Evolutionary conservation across 2,888 invertebrate species (phyloP), one percentile per base, ranked within the genome.

Genomic region (Synanthedon vespiformis): DNA sequence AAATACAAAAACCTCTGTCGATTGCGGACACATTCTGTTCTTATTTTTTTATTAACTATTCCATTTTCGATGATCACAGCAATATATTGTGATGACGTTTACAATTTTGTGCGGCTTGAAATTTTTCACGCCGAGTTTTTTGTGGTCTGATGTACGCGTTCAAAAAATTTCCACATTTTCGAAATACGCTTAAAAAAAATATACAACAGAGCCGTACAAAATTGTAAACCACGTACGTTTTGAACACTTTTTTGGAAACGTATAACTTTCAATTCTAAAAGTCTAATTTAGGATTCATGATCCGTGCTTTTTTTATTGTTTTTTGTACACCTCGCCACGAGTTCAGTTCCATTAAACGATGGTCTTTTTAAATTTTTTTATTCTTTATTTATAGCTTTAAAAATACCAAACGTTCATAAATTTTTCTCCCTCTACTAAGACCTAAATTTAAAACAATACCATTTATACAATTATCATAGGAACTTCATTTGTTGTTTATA

Each of bases 401-500:
- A 84, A 83, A 82, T 85, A 77, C 86, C 86, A 81, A 87, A 87
- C 85, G 75, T 81, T 76, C 80, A 83, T 85, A 85, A 85, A 80
- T 82, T 86, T 85, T 84, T 80, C 79, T 80, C 79, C 81, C 74
- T 84, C 83, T 83, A 82, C 83, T 86, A 86, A 80, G 83, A 84
- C 80, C 87, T 86, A 86, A 86, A 85, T 83, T 86, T 85, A 85
- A 86, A 83, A 86, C 80, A 86, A 86, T 85, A 86, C 83, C 73
- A 77, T 86, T 85, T 85, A 86, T 85, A 86, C 84, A 86, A 84
- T 84, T 84, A 84, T 84, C 81, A 86, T 87, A 87, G 87, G 87
- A 86, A 87, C 87, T 87, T 86, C 83, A 83, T 85, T 86, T 86
- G 85, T 86, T 86, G 85, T 86, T 84, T 85, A 78, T 83, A 85